Evolutionary conservation across 2,113 vertebrate genomes (phyloP).

Genomic region (Mustelus asterias): DNA sequence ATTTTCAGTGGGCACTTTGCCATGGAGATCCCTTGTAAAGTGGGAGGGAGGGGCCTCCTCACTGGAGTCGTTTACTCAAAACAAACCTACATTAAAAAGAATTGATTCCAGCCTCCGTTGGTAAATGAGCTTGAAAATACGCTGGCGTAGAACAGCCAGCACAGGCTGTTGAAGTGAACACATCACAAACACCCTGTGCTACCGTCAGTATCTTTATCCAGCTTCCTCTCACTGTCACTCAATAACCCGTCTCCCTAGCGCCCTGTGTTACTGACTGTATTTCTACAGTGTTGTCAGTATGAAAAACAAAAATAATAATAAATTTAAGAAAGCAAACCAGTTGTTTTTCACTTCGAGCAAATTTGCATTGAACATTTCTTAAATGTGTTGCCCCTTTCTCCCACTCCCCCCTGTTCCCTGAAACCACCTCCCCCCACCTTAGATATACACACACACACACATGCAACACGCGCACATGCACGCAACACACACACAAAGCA

Average conservation of each 20-base stretch:
- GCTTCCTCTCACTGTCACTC: background rate
- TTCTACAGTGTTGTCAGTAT: background rate
- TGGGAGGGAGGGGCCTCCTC: background rate
- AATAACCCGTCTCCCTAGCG: background rate
- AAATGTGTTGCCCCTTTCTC: background rate
- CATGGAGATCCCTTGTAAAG: conserved; percentile 30
- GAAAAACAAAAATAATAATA: background rate
- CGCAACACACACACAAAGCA: too few relatives aligned
- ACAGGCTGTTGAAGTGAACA: background rate
- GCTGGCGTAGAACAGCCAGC: background rate
- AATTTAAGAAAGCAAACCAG: background rate
- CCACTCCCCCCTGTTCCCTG: too few relatives aligned
- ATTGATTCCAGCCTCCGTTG: background rate
- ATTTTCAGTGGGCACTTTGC: background rate
- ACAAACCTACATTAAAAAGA: background rate
- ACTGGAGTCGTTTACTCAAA: background rate
- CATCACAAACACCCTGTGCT: background rate
- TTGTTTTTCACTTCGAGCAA: background rate
- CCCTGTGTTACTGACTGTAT: background rate
- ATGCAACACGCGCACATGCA: too few relatives aligned
- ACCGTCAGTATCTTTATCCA: background rate
- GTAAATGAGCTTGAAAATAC: background rate
- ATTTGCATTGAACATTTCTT: background rate
- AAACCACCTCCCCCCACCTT: background rate
- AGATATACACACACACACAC: too few relatives aligned